Percentiles rank a stretch among this genome's conserved stretches.
Evolutionary conservation across 2,113 vertebrate species (phyloP).

Genomic region (Campylorhamphus procurvoides): DNA sequence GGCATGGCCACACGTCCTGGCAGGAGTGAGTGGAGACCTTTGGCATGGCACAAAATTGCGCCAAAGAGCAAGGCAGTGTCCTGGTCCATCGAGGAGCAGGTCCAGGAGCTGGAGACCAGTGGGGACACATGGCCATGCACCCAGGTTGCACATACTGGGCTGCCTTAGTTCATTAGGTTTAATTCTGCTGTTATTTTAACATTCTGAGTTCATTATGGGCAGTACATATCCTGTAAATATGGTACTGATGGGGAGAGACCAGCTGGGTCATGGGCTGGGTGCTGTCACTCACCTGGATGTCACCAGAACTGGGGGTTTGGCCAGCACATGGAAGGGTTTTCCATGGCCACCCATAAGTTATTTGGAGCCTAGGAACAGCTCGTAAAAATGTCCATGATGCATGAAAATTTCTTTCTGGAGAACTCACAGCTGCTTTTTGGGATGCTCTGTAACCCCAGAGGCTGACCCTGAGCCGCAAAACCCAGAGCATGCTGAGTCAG

Average conservation of each 20-base stretch:
- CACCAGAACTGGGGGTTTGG: rapidly evolving
- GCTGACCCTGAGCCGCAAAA: neutral
- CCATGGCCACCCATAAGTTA: rapidly evolving
- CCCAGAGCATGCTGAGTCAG: rapidly evolving
- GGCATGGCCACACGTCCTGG: neutral
- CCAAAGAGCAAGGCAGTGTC: neutral
- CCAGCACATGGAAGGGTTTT: rapidly evolving
- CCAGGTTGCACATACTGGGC: rapidly evolving
- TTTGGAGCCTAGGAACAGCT: neutral
- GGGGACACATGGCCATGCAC: neutral
- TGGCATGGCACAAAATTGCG: rapidly evolving
- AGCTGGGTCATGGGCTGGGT: neutral
- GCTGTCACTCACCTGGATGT: neutral
- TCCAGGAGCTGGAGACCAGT: neutral
- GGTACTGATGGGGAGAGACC: neutral
- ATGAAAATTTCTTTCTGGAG: neutral
- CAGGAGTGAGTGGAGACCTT: neutral
- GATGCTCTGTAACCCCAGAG: neutral
- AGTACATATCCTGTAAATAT: rapidly evolving
- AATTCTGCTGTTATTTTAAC: neutral
- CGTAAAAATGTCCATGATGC: rapidly evolving
- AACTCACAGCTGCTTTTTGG: neutral
- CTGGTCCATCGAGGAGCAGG: neutral
- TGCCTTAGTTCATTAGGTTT: no score
- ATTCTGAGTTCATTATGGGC: neutral